Evolutionary conservation across 2,113 vertebrate genomes (phyloP), one percentile per base, ranked within the genome.

Genomic region (Lepisosteus osseus): DNA sequence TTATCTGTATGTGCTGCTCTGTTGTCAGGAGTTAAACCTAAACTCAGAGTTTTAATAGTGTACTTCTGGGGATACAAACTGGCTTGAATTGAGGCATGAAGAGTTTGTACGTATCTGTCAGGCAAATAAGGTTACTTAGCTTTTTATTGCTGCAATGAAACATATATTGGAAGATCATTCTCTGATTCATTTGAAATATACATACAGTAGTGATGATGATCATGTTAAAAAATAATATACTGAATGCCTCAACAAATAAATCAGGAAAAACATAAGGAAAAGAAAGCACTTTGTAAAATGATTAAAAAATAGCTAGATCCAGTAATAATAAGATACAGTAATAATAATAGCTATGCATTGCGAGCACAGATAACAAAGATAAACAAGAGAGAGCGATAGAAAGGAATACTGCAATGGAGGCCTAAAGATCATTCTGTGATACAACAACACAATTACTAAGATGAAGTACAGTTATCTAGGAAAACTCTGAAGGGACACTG

Each of bases 111-210:
- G 11, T 44, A 47, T 44, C 14, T 66, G 64, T 66, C 43, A 66
- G 43, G 13, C 14, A 15, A 42, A 66, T 66, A 66, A 4, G 40
- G 41, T 43, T 42, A 3, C 42, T 42, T 11, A 29, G 29, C 29
- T 8, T 65, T 65, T 65, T 65, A 42, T 65, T 65, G 41, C 62
- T 43, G 40, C 40, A 29, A 64, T 64, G 62, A 65, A 42, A 42
- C 29, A 65, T 5, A 65, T 64, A 41, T 65, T 42, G 11, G 4
- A 14, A 13, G 8, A 29, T 29, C 29, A 29, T 29, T 29, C 29
- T 29, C 29, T 29, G 29, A 29, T 29, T 29, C 29, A 29, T 29
- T 29, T 29, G 29, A 29, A 29, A 29, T 29, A 29, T 29, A 29
- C 29, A 29, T 29, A 29, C 29, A 29, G 29, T 29, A 29, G 29